phyloP scores from a whole-genome alignment of 2,888 invertebrate genomes.

The Drosophila hamatofila region DNA sequence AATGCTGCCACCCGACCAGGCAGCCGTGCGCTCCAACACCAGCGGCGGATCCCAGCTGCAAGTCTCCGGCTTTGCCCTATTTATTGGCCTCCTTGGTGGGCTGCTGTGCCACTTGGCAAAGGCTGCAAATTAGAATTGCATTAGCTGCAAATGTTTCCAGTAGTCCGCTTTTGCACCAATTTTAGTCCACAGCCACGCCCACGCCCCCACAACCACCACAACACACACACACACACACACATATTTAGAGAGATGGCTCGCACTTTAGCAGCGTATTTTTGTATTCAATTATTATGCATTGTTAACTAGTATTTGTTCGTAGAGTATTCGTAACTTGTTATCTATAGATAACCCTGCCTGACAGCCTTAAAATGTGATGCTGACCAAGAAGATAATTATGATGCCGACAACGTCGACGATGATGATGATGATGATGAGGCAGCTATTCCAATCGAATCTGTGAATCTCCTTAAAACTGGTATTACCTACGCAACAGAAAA shows the following conservation, averaged over 20 bases:
- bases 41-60: constrained; percentile 19
- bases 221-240: not conserved
- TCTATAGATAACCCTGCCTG: constrained; percentile 26
- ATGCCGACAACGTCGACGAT: constrained; percentile 1
- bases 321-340: constrained; percentile 38
- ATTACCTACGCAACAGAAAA: constrained; percentile 4
- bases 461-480: constrained; percentile 44
- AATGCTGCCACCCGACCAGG: constrained; percentile 67
- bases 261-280: constrained; percentile 27
- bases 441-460: constrained; percentile 26
- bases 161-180: constrained; percentile 22
- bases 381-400: constrained; percentile 15
- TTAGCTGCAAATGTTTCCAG: constrained; percentile 31
- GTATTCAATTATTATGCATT: constrained; percentile 25
- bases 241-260: not conserved
- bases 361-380: constrained; percentile 56
- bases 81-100: constrained; percentile 29
- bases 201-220: too few relatives aligned
- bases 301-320: constrained; percentile 39
- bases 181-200: not conserved
- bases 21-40: constrained; percentile 61
- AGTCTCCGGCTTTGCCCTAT: constrained; percentile 1
- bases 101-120: constrained; percentile 13
- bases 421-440: constrained; percentile 9
- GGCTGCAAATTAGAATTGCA: constrained; percentile 41